Base-by-base conservation (phyloP, 23 tunicate genomes). In the Trididemnum miniatum region DNA sequence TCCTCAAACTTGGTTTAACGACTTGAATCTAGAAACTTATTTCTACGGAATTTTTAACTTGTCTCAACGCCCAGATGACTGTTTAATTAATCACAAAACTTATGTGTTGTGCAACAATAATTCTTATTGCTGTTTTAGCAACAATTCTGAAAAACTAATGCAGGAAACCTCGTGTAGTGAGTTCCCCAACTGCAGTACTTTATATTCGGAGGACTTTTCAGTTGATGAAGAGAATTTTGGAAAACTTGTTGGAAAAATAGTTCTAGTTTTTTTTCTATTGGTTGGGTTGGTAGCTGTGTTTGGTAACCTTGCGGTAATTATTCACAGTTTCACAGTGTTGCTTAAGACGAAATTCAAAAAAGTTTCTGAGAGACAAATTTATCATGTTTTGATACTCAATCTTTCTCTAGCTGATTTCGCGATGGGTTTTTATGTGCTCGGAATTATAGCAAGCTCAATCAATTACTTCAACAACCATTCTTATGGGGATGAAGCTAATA, bases 351-450 rank as follows among this genome's bases (percentile, higher is more conserved):
- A 51, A 5, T 4, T 52, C 22, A 9, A 22, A 18, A 27, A 9
- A 15, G 24, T 73, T 9, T 20, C 82, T 27, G 82, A 52, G 30
- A 52, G 51, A 57, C 51, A 31, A 27, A 57, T 77, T 12, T 77
- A 77, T 57, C 39, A 52, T 29, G 67, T 57, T 52, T 52, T 77
- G 38, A 57, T 77, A 23, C 25, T 77, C 15, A 52, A 57, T 29
- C 28, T 77, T 3, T 52, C 82, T 35, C 54, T 52, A 20, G 65
- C 82, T 52, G 82, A 77, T 29, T 29, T 52, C 54, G 40, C 40
- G 54, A 77, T 77, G 82, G 82, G 82, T 2, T 27, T 77, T 7
- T 77, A 77, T 29, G 65, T 57, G 2, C 2, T 54, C 37, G 82
- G 20, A 9, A 2, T 77, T 3, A 30, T 31, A 2, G 24, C 23